Conservation (phyloP, 1,140 invertebrate genomes). For the Leptinotarsa defecta region DNA sequence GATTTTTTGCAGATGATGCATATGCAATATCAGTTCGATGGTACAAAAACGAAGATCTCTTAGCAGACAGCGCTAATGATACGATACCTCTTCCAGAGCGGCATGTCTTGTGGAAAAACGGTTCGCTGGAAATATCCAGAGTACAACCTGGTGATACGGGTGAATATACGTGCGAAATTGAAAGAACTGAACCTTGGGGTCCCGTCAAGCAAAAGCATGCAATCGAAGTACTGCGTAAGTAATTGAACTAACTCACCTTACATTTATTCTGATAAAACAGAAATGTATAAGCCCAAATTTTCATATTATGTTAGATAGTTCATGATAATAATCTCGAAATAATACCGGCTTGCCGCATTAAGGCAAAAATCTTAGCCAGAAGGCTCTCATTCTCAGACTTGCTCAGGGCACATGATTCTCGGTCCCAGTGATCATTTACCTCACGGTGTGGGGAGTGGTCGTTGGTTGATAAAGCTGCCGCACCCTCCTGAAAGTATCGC, state of each 20-base stretch:
- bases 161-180: slow-evolving; percentile 73
- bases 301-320: too few relatives aligned
- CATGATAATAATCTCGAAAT: neutral
- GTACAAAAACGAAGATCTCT: slow-evolving; percentile 64
- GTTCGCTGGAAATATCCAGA: slow-evolving; percentile 69
- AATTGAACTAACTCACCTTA: neutral
- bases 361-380: too few relatives aligned
- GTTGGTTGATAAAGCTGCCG: too few relatives aligned
- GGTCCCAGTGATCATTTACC: too few relatives aligned
- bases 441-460: too few relatives aligned
- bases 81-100: slow-evolving; percentile 59
- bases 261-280: neutral
- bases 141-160: slow-evolving; percentile 69
- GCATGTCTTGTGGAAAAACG: slow-evolving; percentile 68
- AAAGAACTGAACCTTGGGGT: slow-evolving; percentile 63
- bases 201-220: slow-evolving; percentile 69
- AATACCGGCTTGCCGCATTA: too few relatives aligned
- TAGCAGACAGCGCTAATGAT: slow-evolving; percentile 67
- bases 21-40: slow-evolving; percentile 55
- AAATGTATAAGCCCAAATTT: neutral
- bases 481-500: too few relatives aligned
- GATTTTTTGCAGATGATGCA: slow-evolving; percentile 42
- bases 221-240: slow-evolving; percentile 77
- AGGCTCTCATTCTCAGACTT: too few relatives aligned
- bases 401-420: too few relatives aligned